A percentile compares a stretch with the other conserved stretches of the same genome.
These are phyloP conservation scores for Gibbula magus DNA, from an alignment of 2,888 invertebrate genomes.

Conservation along the genomic window DNA sequence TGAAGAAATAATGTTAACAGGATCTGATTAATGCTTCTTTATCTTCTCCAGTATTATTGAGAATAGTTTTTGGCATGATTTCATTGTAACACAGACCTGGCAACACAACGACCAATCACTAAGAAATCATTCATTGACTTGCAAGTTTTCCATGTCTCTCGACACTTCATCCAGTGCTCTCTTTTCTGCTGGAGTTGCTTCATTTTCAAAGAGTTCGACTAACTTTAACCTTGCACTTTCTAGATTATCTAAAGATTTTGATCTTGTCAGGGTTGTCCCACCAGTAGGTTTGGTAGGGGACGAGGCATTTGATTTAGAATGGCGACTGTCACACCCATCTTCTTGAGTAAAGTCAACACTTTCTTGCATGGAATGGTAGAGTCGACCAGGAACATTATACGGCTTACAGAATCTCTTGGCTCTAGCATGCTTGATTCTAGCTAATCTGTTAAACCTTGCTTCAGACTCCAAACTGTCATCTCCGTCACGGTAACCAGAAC, in stretches of 20 bases:
- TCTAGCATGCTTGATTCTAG: constrained; percentile 45
- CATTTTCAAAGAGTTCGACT: constrained; percentile 50
- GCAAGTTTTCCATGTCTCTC: constrained; percentile 60
- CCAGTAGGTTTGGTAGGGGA: constrained; percentile 54
- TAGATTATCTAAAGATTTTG: constrained; percentile 68
- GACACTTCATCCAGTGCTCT: constrained; percentile 66
- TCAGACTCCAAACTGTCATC: constrained; percentile 44
- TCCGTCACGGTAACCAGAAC: constrained; percentile 41
- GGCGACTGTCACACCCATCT: constrained; percentile 39
- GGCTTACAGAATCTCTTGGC: constrained; percentile 53
- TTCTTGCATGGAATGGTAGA: constrained; percentile 59
- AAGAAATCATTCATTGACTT: constrained; percentile 34
- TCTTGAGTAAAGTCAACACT: constrained; percentile 43
- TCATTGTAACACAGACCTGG: background rate
- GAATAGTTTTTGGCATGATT: too few relatives aligned
- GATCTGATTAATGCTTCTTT: too few relatives aligned
- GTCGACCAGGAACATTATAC: constrained; percentile 68
- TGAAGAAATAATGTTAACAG: too few relatives aligned
- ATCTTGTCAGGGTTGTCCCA: constrained; percentile 55
- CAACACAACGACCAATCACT: background rate
- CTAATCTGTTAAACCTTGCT: constrained; percentile 41
- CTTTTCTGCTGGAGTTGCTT: constrained; percentile 37
- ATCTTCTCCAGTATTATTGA: too few relatives aligned
- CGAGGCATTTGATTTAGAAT: constrained; percentile 61
- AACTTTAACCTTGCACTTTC: constrained; percentile 60